Percentiles rank a stretch among this genome's conserved stretches.
phyloP scores from a whole-genome alignment of 1,140 invertebrate species.

The Panagrolaimus sp. region DNA sequence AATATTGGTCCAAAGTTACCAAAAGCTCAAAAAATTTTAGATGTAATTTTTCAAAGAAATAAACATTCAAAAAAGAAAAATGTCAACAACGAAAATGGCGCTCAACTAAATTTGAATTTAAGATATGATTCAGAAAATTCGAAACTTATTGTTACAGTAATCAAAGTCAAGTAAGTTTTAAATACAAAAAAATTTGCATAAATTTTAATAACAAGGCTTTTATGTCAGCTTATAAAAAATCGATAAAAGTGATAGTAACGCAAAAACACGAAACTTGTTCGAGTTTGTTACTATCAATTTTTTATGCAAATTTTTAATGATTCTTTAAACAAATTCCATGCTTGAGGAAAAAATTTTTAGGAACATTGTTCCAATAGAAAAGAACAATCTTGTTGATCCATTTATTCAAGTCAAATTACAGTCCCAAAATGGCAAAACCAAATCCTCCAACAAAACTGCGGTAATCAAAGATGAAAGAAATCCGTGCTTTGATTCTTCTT shows the following conservation, averaged over 20 bases:
- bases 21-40: constrained; percentile 15
- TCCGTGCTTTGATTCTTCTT: constrained; percentile 51
- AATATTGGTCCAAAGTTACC: neutral
- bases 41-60: constrained; percentile 12
- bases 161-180: neutral
- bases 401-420: constrained; percentile 43
- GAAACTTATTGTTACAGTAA: constrained; percentile 39
- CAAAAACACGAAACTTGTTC: too few relatives aligned
- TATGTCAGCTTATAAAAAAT: too few relatives aligned
- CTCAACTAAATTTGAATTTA: constrained; percentile 34
- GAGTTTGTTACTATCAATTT: too few relatives aligned
- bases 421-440: constrained; percentile 24
- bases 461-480: constrained; percentile 40
- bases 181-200: too few relatives aligned
- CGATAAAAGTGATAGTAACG: too few relatives aligned
- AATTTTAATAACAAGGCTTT: too few relatives aligned
- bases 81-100: constrained; percentile 14
- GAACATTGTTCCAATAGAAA: constrained; percentile 35
- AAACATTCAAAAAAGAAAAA: constrained; percentile 20
- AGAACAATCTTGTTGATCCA: constrained; percentile 38
- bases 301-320: too few relatives aligned
- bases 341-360: constrained; percentile 15
- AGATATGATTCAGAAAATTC: constrained; percentile 40
- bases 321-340: too few relatives aligned
- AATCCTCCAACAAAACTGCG: constrained; percentile 39